phyloP scores from a whole-genome alignment of 2,888 invertebrate species.

The Cryptus viduatorius region DNA sequence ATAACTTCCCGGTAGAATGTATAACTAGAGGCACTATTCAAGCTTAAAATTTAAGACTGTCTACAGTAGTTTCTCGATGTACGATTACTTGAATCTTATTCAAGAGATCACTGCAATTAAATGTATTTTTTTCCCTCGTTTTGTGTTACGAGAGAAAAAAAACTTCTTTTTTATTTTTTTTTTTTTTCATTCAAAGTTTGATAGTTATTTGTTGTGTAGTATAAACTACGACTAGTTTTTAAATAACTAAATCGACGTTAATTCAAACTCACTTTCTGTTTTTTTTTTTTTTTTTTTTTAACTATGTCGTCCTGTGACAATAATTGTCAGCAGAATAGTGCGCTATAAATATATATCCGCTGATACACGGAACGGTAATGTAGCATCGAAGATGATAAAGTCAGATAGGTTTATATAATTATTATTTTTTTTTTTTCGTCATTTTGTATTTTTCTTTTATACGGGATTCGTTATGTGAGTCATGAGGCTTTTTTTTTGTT shows the following conservation, averaged over 20 bases:
- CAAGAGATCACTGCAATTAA: conserved; percentile 63
- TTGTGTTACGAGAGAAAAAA: conserved; percentile 2
- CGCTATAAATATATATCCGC: conserved; percentile 67
- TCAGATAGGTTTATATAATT: conserved; percentile 39
- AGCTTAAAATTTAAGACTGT: conserved; percentile 78
- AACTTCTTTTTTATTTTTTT: conserved; percentile 21
- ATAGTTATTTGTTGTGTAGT: conserved; percentile 44
- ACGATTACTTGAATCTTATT: conserved; percentile 67
- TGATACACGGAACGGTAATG: conserved; percentile 62
- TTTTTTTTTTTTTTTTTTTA: conserved; percentile 30
- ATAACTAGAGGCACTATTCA: conserved; percentile 83
- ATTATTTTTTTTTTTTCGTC: conserved; percentile 24
- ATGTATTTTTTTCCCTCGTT: conserved; percentile 32
- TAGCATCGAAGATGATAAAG: conserved; percentile 66
- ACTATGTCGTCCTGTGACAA: conserved; percentile 56
- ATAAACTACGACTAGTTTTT: conserved; percentile 56
- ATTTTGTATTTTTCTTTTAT: conserved; percentile 28
- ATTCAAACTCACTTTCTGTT: conserved; percentile 45
- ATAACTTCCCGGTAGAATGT: conserved; percentile 77
- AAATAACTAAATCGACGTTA: conserved; percentile 62
- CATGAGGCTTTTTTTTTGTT: conserved; percentile 28
- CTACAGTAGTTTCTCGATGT: conserved; percentile 67
- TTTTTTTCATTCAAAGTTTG: conserved; percentile 25
- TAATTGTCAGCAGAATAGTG: conserved; percentile 64
- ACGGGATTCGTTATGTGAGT: conserved; percentile 9